Evolutionary conservation across 2,797 vertebrate genomes (phyloP).

Genomic region (Lindbergichthys nudifrons): DNA sequence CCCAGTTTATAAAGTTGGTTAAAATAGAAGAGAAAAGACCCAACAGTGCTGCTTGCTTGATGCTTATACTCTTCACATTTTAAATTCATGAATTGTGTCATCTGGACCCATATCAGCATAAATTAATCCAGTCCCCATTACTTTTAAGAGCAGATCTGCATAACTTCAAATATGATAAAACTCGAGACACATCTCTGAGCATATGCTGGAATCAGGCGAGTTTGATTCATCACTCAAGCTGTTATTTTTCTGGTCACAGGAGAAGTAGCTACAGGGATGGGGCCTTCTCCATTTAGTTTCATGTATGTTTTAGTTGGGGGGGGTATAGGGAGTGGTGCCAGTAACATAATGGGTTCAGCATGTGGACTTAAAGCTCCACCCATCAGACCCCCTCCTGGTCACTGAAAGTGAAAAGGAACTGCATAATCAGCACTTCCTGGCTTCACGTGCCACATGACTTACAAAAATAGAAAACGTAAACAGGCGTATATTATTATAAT

Average conservation of each 20-base stretch:
- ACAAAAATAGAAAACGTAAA: slow-evolving; percentile 41
- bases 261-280: slow-evolving; percentile 67
- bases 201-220: slow-evolving; percentile 41
- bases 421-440: slow-evolving; percentile 81
- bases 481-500: slow-evolving; percentile 26
- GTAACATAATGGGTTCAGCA: slow-evolving; percentile 84
- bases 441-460: slow-evolving; percentile 58
- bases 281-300: slow-evolving; percentile 66
- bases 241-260: slow-evolving; percentile 69
- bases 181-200: slow-evolving; percentile 24
- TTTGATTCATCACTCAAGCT: slow-evolving; percentile 62
- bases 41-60: not conserved
- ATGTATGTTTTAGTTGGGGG: slow-evolving; percentile 76
- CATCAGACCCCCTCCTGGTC: slow-evolving; percentile 65
- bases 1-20: slow-evolving; percentile 5
- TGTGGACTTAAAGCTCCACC: slow-evolving; percentile 75
- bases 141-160: slow-evolving; percentile 36
- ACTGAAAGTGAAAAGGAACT: slow-evolving; percentile 73
- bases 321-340: slow-evolving; percentile 72
- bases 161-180: slow-evolving; percentile 35
- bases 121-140: slow-evolving; percentile 23
- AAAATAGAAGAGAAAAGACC: slow-evolving; percentile 21
- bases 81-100: slow-evolving; percentile 18
- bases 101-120: slow-evolving; percentile 14
- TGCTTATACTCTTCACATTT: slow-evolving; percentile 20